A percentile compares a stretch with the other conserved stretches of the same genome.
Evolutionary conservation across 2,888 invertebrate species (phyloP).

Genomic region (Polia nebulosa): DNA sequence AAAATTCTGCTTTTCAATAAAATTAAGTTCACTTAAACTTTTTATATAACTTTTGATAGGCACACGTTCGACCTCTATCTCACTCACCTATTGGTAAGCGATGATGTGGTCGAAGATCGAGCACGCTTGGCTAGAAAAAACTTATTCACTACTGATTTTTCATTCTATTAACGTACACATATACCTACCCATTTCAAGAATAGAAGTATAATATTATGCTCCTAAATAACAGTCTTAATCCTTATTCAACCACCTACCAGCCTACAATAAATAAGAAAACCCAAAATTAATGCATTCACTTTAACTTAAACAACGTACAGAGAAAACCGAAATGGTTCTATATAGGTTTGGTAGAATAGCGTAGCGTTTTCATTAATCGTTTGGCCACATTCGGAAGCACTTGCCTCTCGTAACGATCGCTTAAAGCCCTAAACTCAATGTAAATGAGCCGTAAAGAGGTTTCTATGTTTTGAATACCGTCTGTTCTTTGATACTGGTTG

Average conservation of each 20-base stretch:
- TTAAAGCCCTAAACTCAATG: conserved; percentile 46
- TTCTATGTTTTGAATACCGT: conserved; percentile 48
- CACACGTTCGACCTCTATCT: no score
- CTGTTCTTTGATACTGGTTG: conserved; percentile 32
- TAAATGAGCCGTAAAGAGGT: conserved; percentile 56
- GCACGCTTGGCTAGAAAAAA: no score
- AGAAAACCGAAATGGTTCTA: conserved; percentile 48
- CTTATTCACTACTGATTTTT: no score
- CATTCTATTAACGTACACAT: no score
- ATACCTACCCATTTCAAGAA: no score
- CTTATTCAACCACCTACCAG: neutral
- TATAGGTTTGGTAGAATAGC: conserved; percentile 48
- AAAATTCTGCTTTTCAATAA: no score
- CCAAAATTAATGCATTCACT: conserved; percentile 38
- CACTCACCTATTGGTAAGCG: no score
- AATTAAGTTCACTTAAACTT: no score
- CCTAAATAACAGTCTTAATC: neutral
- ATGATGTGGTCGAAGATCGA: no score
- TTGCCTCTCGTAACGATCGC: conserved; percentile 47
- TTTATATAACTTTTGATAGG: no score
- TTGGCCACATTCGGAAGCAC: conserved; percentile 52
- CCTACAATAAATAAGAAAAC: conserved; percentile 15
- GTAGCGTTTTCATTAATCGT: conserved; percentile 64
- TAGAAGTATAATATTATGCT: neutral
- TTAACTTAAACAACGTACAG: conserved; percentile 31